A percentile compares a stretch with the other conserved stretches of the same genome.
These are phyloP conservation scores for Tauraco erythrolophus DNA, from an alignment of 2,113 vertebrate species.

Conservation along the genomic window DNA sequence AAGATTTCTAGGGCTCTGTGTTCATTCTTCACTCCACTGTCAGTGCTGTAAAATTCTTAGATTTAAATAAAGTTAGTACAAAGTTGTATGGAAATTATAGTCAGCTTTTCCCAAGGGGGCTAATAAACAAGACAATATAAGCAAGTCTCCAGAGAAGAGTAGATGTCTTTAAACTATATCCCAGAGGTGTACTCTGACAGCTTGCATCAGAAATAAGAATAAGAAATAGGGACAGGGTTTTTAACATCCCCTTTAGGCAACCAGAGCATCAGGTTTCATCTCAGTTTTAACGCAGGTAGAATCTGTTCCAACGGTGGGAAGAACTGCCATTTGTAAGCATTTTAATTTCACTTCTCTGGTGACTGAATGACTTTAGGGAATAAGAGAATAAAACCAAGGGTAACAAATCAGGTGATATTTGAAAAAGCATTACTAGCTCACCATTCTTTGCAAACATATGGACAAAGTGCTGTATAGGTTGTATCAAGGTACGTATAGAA, in stretches of 20 bases:
- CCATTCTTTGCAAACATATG: not conserved
- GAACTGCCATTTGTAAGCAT: not conserved
- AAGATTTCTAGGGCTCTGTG: slow-evolving; percentile 1
- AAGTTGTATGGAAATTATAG: not conserved
- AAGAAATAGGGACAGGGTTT: not conserved
- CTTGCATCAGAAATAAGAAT: not conserved
- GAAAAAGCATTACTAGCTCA: not conserved
- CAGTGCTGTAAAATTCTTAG: not conserved
- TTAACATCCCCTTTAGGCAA: not conserved
- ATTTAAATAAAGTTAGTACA: slow-evolving; percentile 7
- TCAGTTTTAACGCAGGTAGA: not conserved
- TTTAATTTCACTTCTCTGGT: not conserved
- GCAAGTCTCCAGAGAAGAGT: not conserved
- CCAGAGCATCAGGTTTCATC: not conserved
- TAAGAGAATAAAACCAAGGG: not conserved
- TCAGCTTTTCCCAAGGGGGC: not conserved
- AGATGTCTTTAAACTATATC: not conserved
- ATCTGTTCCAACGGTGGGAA: not conserved
- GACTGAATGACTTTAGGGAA: not conserved
- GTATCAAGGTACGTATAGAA: not conserved
- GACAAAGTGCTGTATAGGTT: not conserved
- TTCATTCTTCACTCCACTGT: not conserved
- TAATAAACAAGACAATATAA: slow-evolving; percentile 31
- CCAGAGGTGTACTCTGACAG: not conserved
- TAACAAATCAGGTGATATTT: not conserved